phyloP scores from a whole-genome alignment of 2,113 vertebrate genomes.

The Potamarius usumacintae region DNA sequence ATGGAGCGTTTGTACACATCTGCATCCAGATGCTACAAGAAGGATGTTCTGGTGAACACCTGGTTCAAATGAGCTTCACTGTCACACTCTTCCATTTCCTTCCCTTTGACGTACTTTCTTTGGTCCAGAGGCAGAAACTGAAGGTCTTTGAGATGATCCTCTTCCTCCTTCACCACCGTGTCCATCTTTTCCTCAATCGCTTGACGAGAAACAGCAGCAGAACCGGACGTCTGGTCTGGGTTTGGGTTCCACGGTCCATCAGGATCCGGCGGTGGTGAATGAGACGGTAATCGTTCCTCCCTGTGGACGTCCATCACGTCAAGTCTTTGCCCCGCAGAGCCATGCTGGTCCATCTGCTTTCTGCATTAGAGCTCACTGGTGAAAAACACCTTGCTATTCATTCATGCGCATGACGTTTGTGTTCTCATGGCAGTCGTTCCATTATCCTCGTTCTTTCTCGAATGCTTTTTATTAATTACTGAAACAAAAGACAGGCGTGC shows the following conservation, averaged over 20 bases:
- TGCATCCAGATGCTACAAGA: constrained; percentile 21
- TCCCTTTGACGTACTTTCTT: background rate
- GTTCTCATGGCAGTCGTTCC: background rate
- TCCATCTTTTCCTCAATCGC: background rate
- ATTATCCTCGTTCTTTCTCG: background rate
- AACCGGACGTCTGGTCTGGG: constrained; percentile 57
- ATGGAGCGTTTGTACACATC: constrained; percentile 15
- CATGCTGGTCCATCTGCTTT: constrained; percentile 60
- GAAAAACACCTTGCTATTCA: constrained; percentile 34
- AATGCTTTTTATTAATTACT: background rate
- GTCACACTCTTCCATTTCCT: background rate
- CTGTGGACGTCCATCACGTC: constrained; percentile 50
- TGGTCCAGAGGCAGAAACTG: background rate
- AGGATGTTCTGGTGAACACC: constrained; percentile 42
- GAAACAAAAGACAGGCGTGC: background rate
- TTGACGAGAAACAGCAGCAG: constrained; percentile 46
- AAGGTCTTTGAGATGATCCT: background rate
- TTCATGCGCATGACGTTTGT: background rate
- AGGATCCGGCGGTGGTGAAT: constrained; percentile 46
- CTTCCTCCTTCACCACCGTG: background rate
- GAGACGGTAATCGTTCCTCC: constrained; percentile 51
- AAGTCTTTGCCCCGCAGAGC: constrained; percentile 57
- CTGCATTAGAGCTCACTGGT: constrained; percentile 52
- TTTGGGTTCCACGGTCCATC: constrained; percentile 62
- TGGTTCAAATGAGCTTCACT: constrained; percentile 14